phyloP scores from a whole-genome alignment of 2,888 invertebrate genomes.

The Drosophila suboccidentalis region DNA sequence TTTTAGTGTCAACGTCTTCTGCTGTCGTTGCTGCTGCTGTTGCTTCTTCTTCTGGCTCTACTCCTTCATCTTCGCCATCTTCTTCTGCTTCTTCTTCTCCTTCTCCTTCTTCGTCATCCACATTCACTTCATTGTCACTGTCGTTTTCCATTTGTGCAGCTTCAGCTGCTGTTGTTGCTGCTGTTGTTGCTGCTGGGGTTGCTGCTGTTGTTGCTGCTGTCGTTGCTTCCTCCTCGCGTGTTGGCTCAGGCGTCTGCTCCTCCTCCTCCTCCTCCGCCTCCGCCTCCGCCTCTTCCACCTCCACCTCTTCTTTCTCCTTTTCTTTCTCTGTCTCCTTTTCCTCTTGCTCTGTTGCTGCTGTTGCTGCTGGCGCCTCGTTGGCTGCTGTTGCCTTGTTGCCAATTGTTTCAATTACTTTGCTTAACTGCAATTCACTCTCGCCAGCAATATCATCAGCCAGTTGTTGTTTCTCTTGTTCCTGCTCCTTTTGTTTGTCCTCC shows the following conservation, averaged over 20 bases:
- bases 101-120: slow-evolving; percentile 54
- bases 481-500: slow-evolving; percentile 20
- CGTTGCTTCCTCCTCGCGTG: slow-evolving; percentile 21
- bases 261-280: slow-evolving; percentile 9
- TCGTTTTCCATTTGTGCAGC: slow-evolving; percentile 55
- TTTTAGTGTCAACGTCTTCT: slow-evolving; percentile 22
- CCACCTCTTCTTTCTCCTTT: slow-evolving; percentile 7
- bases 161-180: slow-evolving; percentile 27
- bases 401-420: slow-evolving; percentile 66
- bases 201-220: slow-evolving; percentile 23
- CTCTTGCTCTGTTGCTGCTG: slow-evolving; percentile 22
- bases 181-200: slow-evolving; percentile 25
- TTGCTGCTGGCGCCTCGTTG: slow-evolving; percentile 10
- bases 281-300: neutral
- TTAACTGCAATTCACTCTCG: slow-evolving; percentile 60
- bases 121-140: slow-evolving; percentile 68
- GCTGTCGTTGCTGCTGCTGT: slow-evolving; percentile 5
- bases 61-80: slow-evolving; percentile 12
- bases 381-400: slow-evolving; percentile 45
- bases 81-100: slow-evolving; percentile 16
- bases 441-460: slow-evolving; percentile 27
- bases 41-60: slow-evolving; percentile 17
- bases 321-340: slow-evolving; percentile 19
- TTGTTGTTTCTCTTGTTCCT: slow-evolving; percentile 18
- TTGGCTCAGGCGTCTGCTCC: slow-evolving; percentile 5